Evolutionary conservation across 2,888 invertebrate genomes (phyloP).

Genomic region (Taphrorychus bicolor): DNA sequence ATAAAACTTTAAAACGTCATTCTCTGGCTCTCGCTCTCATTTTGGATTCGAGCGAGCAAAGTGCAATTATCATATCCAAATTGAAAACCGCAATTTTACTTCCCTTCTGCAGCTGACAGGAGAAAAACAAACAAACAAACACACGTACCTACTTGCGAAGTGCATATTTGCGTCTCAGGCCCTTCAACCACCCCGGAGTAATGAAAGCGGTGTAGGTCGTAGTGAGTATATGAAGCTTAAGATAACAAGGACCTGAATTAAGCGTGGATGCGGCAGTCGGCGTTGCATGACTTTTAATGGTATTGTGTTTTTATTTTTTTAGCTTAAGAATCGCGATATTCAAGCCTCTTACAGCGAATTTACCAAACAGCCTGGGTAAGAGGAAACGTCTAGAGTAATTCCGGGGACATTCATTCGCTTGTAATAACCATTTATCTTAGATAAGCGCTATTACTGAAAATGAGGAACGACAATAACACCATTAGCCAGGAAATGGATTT

Average conservation of each 20-base stretch:
- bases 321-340: background rate
- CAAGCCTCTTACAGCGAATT: background rate
- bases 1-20: no score
- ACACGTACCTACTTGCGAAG: background rate
- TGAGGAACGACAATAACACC: slow-evolving; percentile 39
- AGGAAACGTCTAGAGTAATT: slow-evolving; percentile 1
- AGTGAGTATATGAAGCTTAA: background rate
- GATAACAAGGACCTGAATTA: background rate
- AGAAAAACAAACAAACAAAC: slow-evolving; percentile 1
- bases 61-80: background rate
- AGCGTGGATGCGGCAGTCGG: background rate
- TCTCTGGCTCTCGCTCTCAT: no score
- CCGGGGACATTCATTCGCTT: slow-evolving; percentile 15
- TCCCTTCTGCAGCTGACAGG: background rate
- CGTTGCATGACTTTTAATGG: background rate
- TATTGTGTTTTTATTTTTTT: background rate
- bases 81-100: background rate
- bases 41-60: no score
- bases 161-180: slow-evolving; percentile 1
- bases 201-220: background rate
- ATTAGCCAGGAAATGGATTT: slow-evolving; percentile 40
- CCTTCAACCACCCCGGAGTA: background rate
- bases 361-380: background rate
- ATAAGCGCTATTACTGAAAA: slow-evolving; percentile 38
- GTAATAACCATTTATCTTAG: slow-evolving; percentile 35